These are phyloP conservation scores for Arizona elegans DNA, from an alignment of 2,113 vertebrate genomes.

Conservation along the genomic window DNA sequence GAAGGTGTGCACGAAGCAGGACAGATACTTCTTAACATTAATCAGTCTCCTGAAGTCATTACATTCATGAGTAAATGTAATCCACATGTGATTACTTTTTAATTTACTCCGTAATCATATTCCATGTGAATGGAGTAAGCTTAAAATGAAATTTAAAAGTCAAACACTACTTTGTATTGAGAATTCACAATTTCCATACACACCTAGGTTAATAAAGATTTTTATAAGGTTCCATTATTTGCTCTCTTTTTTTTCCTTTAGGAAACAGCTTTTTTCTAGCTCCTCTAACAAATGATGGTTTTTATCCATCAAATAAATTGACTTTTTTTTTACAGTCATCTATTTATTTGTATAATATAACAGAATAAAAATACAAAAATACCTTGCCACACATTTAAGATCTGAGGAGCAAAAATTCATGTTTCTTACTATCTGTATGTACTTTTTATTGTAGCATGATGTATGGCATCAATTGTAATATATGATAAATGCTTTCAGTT, in stretches of 20 bases:
- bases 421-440: constrained; percentile 46
- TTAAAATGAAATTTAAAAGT: constrained; percentile 94
- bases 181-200: constrained; percentile 81
- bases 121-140: constrained; percentile 80
- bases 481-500: constrained; percentile 35
- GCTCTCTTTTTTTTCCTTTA: constrained; percentile 50
- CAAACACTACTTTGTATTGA: constrained; percentile 84
- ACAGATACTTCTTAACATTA: constrained; percentile 81
- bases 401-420: constrained; percentile 63
- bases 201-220: constrained; percentile 83
- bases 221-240: constrained; percentile 68
- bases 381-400: constrained; percentile 44
- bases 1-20: constrained; percentile 73
- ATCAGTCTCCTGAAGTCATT: constrained; percentile 83
- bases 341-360: constrained; percentile 44
- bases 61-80: constrained; percentile 89
- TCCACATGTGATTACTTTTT: constrained; percentile 87
- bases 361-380: constrained; percentile 40
- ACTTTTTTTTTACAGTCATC: constrained; percentile 55
- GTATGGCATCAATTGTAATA: neutral
- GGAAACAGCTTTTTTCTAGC: constrained; percentile 47
- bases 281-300: constrained; percentile 60
- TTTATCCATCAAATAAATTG: constrained; percentile 58
- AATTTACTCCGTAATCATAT: constrained; percentile 90
- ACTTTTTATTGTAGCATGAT: constrained; percentile 43